These are phyloP conservation scores for Epizoanthus illoricatus DNA, from an alignment of 92 coral and sea anemone genomes.

Conservation along the genomic window DNA sequence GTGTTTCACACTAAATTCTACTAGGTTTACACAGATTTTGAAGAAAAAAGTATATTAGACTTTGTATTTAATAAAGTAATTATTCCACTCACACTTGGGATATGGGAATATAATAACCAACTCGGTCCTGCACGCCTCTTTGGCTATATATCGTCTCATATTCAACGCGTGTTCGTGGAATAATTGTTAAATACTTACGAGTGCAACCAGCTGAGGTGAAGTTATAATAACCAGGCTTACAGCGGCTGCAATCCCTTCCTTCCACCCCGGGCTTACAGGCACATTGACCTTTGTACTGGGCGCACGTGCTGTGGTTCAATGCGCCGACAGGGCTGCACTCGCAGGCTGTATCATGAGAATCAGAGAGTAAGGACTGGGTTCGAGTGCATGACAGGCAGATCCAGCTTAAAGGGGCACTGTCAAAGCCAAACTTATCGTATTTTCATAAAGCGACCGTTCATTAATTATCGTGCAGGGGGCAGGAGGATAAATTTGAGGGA, in stretches of 20 bases:
- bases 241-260: constrained; percentile 91
- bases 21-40: too few species aligned
- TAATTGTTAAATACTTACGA: constrained; percentile 54
- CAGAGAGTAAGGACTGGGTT: too few species aligned
- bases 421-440: too few species aligned
- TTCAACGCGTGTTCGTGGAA: not conserved
- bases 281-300: constrained; percentile 76
- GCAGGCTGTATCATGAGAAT: constrained; percentile 58
- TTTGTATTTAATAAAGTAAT: too few species aligned
- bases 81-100: too few species aligned
- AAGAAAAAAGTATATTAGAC: too few species aligned
- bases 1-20: too few species aligned
- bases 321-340: constrained; percentile 77
- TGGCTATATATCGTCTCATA: not conserved
- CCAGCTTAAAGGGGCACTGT: too few species aligned
- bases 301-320: constrained; percentile 53
- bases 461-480: too few species aligned
- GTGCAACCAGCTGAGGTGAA: constrained; percentile 71
- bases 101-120: not conserved
- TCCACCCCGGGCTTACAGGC: constrained; percentile 85
- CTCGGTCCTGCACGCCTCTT: not conserved
- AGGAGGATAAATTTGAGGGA: too few species aligned
- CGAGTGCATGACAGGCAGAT: too few species aligned
- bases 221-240: constrained; percentile 78
- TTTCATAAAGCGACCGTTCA: too few species aligned